Evolutionary conservation across 37 sponge, comb jelly and placozoan species (phyloP), one percentile per base, ranked within the genome.

Genomic region (Geodia barretti): DNA sequence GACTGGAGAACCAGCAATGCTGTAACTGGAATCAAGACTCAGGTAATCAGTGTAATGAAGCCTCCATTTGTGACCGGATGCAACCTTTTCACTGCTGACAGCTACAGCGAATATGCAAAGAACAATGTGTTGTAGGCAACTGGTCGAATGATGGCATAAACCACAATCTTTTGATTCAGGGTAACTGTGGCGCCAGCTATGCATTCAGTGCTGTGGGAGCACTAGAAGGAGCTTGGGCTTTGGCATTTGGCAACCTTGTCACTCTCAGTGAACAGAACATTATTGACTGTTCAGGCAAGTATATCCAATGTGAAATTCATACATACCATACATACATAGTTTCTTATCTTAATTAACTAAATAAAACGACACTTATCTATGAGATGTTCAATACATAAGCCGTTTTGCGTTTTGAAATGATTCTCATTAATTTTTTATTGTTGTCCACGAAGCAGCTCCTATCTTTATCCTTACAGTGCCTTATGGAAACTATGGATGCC

Each of bases 1-100:
- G 92, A 92, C 68, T 92, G 92, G 92, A 87, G 92, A 60, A 88
- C 89, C 9, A 92, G 88, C 68, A 89, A 89, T 42, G 92, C 84
- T 59, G 92, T 92, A 21, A 80, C 88, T 47, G 42, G 66, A 9
- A 64, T 92, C 71, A 87, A 92, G 75, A 66, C 72, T 60, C 92
- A 92, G 85, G 85, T 77, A 37, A 71, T n/a, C n/a, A n/a, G n/a
- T n/a, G n/a, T 59, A 19, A 19, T 59, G 11, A n/a, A n/a, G n/a
- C n/a, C n/a, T n/a, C n/a, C n/a, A n/a, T n/a, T n/a, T n/a, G n/a
- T n/a, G n/a, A n/a, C n/a, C n/a, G n/a, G n/a, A n/a, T n/a, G n/a
- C n/a, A n/a, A n/a, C n/a, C n/a, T n/a, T n/a, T n/a, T n/a, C n/a
- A n/a, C n/a, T n/a, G n/a, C n/a, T n/a, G n/a, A n/a, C n/a, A n/a